Percentiles rank a stretch among this genome's conserved stretches.
Evolutionary conservation across 2,113 vertebrate species (phyloP).

Genomic region (Gasterosteus aculeatus): DNA sequence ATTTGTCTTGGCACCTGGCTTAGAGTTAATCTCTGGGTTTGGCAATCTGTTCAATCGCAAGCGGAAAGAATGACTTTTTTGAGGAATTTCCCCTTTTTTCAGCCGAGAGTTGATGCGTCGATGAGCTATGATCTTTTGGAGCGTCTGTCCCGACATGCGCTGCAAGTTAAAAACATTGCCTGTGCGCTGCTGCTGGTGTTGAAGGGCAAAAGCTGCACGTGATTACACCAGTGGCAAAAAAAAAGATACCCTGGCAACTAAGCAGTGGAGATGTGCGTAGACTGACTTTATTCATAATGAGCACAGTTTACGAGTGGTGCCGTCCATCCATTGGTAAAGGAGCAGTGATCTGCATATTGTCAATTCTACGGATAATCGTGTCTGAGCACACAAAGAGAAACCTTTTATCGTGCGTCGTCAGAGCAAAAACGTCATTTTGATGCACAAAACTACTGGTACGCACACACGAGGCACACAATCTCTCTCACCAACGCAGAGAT

Average conservation of each 20-base stretch:
- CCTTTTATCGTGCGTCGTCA: conserved; percentile 24
- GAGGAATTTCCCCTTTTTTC: background rate
- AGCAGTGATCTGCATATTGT: background rate
- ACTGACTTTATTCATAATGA: background rate
- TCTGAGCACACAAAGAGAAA: conserved; percentile 22
- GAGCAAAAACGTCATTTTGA: conserved; percentile 1
- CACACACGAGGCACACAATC: background rate
- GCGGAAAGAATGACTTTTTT: background rate
- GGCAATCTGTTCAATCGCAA: background rate
- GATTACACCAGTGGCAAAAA: background rate
- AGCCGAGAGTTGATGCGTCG: background rate
- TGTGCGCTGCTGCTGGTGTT: background rate
- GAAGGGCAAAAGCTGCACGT: background rate
- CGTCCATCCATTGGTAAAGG: conserved; percentile 1
- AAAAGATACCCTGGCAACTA: background rate
- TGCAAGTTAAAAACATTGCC: background rate
- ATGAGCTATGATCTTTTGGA: background rate
- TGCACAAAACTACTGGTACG: conserved; percentile 8
- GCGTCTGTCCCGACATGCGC: conserved; percentile 4
- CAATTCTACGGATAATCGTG: conserved; percentile 25
- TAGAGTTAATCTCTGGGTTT: conserved; percentile 17
- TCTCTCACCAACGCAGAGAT: conserved; percentile 3
- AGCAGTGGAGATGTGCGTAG: background rate
- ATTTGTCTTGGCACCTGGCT: conserved; percentile 21
- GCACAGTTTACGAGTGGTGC: background rate